phyloP scores from a whole-genome alignment of 2,888 invertebrate genomes.

The Apotomis capreana region DNA sequence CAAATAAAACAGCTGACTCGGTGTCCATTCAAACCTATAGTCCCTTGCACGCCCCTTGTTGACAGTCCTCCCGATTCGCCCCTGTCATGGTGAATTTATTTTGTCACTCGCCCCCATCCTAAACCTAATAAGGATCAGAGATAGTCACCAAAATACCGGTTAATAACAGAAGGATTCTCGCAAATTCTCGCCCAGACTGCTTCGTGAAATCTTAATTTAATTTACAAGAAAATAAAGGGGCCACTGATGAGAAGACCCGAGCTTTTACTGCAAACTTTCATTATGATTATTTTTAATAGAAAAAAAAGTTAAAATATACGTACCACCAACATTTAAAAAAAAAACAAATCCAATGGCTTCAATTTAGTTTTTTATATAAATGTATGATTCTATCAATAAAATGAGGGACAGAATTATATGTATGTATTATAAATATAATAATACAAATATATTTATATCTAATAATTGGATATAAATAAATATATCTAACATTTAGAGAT shows the following conservation, averaged over 20 bases:
- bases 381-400: no score
- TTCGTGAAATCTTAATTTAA: slow-evolving; percentile 70
- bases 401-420: no score
- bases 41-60: slow-evolving; percentile 39
- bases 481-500: no score
- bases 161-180: slow-evolving; percentile 58
- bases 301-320: no score
- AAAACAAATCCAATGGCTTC: no score
- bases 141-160: slow-evolving; percentile 56
- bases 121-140: slow-evolving; percentile 74
- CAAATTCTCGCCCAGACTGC: slow-evolving; percentile 49
- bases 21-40: slow-evolving; percentile 17
- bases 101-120: slow-evolving; percentile 54
- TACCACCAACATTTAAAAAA: no score
- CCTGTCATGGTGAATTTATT: slow-evolving; percentile 66
- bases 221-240: slow-evolving; percentile 63
- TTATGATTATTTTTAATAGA: no score
- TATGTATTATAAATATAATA: no score
- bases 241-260: slow-evolving; percentile 52
- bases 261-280: no score
- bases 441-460: no score
- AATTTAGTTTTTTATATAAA: no score
- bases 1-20: slow-evolving; percentile 32
- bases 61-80: slow-evolving; percentile 46
- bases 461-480: no score